Conservation (phyloP, 30 jellyfish, hydroid and myxozoan genomes). For the Sanderia malayensis region DNA sequence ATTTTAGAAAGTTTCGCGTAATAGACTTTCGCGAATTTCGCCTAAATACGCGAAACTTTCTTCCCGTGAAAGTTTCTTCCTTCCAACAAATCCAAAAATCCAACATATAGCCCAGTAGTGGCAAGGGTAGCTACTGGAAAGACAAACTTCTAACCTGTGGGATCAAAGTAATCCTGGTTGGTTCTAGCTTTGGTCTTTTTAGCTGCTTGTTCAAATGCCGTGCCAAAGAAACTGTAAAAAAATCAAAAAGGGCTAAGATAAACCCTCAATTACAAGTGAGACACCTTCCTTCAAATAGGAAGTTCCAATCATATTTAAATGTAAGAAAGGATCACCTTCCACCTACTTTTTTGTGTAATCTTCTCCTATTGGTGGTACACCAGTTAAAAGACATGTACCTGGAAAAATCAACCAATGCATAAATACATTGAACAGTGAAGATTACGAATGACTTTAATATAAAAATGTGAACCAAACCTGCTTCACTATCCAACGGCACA, state of each 20-base stretch:
- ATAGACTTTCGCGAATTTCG: too few species aligned
- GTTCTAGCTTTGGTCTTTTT: slow-evolving; percentile 81
- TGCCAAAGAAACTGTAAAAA: slow-evolving; percentile 85
- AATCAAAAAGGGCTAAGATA: too few species aligned
- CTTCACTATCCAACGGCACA: slow-evolving; percentile 66
- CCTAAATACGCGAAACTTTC: too few species aligned
- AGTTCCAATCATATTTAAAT: not conserved
- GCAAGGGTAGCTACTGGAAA: not conserved
- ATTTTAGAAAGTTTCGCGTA: too few species aligned
- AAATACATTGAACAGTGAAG: too few species aligned
- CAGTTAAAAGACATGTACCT: slow-evolving; percentile 88
- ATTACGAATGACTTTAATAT: not conserved
- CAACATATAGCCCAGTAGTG: not conserved
- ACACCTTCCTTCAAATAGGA: not conserved
- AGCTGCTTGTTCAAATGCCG: slow-evolving; percentile 96
- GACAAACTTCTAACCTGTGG: slow-evolving; percentile 62
- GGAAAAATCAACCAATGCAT: not conserved
- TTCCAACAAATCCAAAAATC: too few species aligned
- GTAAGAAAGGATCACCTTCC: not conserved
- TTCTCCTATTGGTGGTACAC: slow-evolving; percentile 90
- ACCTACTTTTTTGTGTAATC: slow-evolving; percentile 77
- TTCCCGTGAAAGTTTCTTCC: too few species aligned
- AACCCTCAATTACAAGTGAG: too few species aligned
- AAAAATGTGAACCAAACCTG: slow-evolving; percentile 72
- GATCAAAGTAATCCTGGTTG: slow-evolving; percentile 69